These are phyloP conservation scores for Sicus ferrugineus DNA, from an alignment of 2,888 invertebrate genomes.

Conservation along the genomic window DNA sequence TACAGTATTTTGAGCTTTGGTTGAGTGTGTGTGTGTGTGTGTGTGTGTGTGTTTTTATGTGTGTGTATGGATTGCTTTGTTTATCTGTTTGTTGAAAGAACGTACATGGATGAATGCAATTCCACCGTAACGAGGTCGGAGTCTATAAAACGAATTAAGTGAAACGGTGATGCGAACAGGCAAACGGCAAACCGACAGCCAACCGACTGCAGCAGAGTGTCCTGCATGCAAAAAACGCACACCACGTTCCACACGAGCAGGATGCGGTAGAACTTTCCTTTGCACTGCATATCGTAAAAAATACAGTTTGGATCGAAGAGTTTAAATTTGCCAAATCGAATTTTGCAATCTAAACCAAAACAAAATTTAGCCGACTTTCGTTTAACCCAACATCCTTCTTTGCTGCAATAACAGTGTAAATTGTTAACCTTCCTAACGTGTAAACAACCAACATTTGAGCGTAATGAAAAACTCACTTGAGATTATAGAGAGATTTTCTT, in stretches of 20 bases:
- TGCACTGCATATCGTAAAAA: neutral
- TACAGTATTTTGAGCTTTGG: neutral
- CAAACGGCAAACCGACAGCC: neutral
- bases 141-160: conserved; percentile 27
- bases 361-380: neutral
- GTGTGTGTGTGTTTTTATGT: neutral
- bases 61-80: conserved; percentile 5
- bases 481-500: too few species aligned
- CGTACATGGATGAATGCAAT: neutral
- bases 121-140: neutral
- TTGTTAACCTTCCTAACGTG: too few species aligned
- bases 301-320: neutral
- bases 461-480: too few species aligned
- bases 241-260: neutral
- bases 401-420: neutral
- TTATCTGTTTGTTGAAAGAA: conserved; percentile 8
- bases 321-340: neutral
- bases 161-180: conserved; percentile 6
- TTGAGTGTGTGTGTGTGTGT: neutral
- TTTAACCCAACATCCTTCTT: neutral
- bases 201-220: neutral
- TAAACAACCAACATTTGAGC: too few species aligned
- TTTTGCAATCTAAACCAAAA: neutral
- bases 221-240: neutral
- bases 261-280: neutral